Percentiles rank a stretch among this genome's conserved stretches.
These are phyloP conservation scores for Poecilia velifera DNA, from an alignment of 2,797 vertebrate species.

Conservation along the genomic window DNA sequence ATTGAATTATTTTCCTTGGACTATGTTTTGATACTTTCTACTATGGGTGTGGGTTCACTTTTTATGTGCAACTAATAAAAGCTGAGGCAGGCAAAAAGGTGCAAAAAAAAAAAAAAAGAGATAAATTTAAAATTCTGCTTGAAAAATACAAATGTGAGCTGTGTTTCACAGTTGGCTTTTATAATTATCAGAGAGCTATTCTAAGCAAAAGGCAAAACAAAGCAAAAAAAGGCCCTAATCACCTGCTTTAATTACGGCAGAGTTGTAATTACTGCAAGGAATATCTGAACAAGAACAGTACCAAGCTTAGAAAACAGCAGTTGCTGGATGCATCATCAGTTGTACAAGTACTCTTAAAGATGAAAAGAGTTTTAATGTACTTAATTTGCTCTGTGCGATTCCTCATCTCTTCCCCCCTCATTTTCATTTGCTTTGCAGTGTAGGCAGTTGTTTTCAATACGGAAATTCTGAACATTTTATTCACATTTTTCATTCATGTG, in stretches of 20 bases:
- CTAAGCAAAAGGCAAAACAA: neutral
- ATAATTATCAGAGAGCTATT: neutral
- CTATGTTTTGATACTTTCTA: neutral
- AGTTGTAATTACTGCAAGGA: neutral
- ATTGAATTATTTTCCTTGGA: neutral
- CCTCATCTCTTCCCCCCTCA: neutral
- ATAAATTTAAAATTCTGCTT: neutral
- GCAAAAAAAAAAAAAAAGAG: neutral
- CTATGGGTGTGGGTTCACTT: neutral
- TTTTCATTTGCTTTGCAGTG: neutral
- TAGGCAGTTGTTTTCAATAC: neutral
- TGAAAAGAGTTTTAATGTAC: neutral
- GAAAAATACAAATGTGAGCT: neutral
- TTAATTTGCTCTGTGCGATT: neutral
- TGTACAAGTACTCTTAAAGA: neutral
- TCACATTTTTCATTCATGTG: neutral
- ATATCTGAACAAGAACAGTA: neutral
- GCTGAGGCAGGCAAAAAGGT: conserved; percentile 1
- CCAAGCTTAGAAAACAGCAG: neutral
- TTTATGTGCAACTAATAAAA: neutral
- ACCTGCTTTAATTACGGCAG: neutral
- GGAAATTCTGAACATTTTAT: neutral
- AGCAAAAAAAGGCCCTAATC: neutral
- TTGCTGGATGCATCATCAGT: neutral
- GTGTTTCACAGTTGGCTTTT: neutral